A percentile compares a stretch with the other conserved stretches of the same genome.
Conservation (phyloP, 2,113 vertebrate genomes). For the Apodemus speciosus region DNA sequence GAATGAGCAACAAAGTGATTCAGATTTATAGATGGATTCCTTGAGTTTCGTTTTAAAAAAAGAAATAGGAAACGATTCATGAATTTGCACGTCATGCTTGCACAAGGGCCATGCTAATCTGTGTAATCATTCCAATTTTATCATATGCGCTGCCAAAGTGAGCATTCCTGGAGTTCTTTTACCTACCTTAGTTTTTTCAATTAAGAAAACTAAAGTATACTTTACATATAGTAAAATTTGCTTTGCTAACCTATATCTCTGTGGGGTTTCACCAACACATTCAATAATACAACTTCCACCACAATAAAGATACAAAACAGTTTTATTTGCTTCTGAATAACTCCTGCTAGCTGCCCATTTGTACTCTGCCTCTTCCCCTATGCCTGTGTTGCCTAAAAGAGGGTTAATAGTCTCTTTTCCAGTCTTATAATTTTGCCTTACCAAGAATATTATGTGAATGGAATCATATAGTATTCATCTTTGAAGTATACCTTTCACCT, state of each 20-base stretch:
- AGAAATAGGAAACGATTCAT: neutral
- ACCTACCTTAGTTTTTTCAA: neutral
- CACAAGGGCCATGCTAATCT: neutral
- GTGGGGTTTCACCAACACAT: slow-evolving; percentile 13
- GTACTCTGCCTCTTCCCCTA: neutral
- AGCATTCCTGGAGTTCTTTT: slow-evolving; percentile 35
- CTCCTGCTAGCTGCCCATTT: neutral
- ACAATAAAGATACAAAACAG: slow-evolving; percentile 7
- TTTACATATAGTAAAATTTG: slow-evolving; percentile 15
- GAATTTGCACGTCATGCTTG: neutral
- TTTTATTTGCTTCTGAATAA: slow-evolving; percentile 27
- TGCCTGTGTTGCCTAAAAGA: neutral
- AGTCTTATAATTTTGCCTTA: slow-evolving; percentile 16
- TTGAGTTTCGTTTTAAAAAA: neutral
- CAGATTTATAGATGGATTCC: slow-evolving; percentile 13
- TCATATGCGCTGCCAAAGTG: neutral
- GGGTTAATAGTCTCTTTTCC: slow-evolving; percentile 6
- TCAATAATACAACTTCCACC: neutral
- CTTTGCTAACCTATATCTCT: neutral
- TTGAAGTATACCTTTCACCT: neutral
- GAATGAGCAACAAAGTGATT: neutral
- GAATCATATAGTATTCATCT: neutral
- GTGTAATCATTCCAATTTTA: neutral
- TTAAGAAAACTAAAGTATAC: slow-evolving; percentile 18
- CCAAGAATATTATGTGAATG: neutral